Evolutionary conservation across 1,140 invertebrate genomes (phyloP).

Genomic region (Vanessa tameamea): DNA sequence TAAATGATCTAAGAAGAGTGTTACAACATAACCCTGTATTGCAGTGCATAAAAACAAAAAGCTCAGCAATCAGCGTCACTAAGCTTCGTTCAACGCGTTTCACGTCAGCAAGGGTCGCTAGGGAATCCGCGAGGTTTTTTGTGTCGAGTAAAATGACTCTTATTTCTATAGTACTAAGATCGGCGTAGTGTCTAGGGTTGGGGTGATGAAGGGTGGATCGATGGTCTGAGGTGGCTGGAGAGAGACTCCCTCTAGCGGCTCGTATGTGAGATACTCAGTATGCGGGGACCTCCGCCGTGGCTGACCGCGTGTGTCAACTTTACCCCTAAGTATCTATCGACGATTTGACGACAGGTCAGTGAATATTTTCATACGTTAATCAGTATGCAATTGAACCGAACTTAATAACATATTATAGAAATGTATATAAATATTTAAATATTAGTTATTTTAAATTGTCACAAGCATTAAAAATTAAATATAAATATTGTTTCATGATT

Average conservation of each 20-base stretch:
- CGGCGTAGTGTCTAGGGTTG: conserved; percentile 13
- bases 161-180: conserved; percentile 36
- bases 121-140: conserved; percentile 17
- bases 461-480: no score
- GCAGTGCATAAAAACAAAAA: conserved; percentile 37
- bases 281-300: conserved; percentile 30
- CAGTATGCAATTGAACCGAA: not conserved
- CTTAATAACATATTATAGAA: not conserved
- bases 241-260: conserved; percentile 52
- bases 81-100: conserved; percentile 40
- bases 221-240: conserved; percentile 52
- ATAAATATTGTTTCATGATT: no score
- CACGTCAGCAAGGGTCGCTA: conserved; percentile 55
- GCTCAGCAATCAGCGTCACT: conserved; percentile 53
- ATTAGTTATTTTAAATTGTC: no score
- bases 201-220: conserved; percentile 63
- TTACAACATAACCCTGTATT: conserved; percentile 14
- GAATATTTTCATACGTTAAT: conserved; percentile 23
- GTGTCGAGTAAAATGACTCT: conserved; percentile 17
- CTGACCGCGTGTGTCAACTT: conserved; percentile 12
- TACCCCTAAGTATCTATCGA: not conserved
- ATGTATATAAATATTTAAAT: no score
- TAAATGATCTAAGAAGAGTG: not conserved
- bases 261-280: conserved; percentile 30
- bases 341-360: conserved; percentile 25